A percentile compares a stretch with the other conserved stretches of the same genome.
Evolutionary conservation across 2,888 invertebrate species (phyloP).

Genomic region (Anthophora plumipes): DNA sequence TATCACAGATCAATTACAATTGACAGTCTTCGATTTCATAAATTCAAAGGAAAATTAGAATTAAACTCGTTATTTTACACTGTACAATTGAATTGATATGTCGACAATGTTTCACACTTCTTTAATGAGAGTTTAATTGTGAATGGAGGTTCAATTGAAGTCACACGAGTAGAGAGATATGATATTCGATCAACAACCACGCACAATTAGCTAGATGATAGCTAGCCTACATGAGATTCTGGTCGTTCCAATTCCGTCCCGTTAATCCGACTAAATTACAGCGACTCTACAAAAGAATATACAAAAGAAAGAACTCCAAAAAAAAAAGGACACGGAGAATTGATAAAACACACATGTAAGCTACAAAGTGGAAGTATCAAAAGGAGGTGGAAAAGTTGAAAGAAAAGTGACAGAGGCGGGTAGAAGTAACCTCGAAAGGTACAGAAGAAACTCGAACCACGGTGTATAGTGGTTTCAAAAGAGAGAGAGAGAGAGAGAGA

Average conservation of each 20-base stretch:
- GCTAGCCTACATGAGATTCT: constrained; percentile 1
- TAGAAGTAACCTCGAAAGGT: not conserved
- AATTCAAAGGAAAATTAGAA: too few relatives aligned
- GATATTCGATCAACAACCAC: constrained; percentile 39
- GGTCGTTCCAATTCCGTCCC: constrained; percentile 50
- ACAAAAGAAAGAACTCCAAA: not conserved
- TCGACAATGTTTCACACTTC: too few relatives aligned
- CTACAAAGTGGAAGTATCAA: not conserved
- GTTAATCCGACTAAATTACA: constrained; percentile 65
- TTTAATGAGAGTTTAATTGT: too few relatives aligned
- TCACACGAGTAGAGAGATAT: constrained; percentile 16
- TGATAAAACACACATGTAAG: too few relatives aligned
- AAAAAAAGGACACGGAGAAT: too few relatives aligned
- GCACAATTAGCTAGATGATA: constrained; percentile 50
- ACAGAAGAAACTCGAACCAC: not conserved
- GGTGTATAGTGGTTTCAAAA: too few relatives aligned
- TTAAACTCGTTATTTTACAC: too few relatives aligned
- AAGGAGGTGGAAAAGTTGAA: not conserved
- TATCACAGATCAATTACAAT: too few relatives aligned
- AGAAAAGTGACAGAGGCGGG: not conserved
- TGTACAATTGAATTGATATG: too few relatives aligned
- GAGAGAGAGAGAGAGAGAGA: not conserved
- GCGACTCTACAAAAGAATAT: not conserved
- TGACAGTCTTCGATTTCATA: too few relatives aligned
- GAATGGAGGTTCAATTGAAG: not conserved